Evolutionary conservation across 2,113 vertebrate genomes (phyloP).

Genomic region (Lepidothrix coronata): DNA sequence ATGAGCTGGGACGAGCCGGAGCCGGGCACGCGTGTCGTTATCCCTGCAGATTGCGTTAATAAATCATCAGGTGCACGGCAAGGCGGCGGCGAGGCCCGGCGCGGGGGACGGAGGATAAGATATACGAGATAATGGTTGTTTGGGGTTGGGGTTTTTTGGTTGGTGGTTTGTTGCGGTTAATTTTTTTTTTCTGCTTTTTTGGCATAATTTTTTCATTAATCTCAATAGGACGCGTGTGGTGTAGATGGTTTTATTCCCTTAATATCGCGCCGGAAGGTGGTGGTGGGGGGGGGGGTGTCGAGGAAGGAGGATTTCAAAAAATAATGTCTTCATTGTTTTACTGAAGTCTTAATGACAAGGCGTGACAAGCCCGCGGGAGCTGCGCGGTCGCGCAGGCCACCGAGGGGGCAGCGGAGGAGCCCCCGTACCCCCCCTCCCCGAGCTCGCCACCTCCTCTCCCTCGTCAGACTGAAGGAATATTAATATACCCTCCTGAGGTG

Average conservation of each 20-base stretch:
- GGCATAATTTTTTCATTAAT: conserved; percentile 95
- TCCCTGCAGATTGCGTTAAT: conserved; percentile 84
- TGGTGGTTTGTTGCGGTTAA: too few species aligned
- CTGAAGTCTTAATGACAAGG: conserved; percentile 82
- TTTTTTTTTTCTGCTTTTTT: not conserved
- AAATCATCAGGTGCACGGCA: conserved; percentile 86
- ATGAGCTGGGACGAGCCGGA: conserved; percentile 80
- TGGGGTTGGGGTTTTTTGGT: conserved; percentile 9
- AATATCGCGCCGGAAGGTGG: conserved; percentile 79
- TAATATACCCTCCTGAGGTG: not conserved
- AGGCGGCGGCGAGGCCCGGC: conserved; percentile 78
- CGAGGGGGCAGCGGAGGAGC: not conserved
- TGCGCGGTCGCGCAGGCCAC: not conserved
- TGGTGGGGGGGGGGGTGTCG: not conserved
- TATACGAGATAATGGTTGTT: not conserved
- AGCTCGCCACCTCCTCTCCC: not conserved
- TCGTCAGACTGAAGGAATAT: not conserved
- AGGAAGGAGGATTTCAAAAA: conserved; percentile 54
- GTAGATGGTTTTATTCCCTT: conserved; percentile 86
- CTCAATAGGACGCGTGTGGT: conserved; percentile 87
- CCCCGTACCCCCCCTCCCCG: not conserved
- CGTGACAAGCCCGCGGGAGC: conserved; percentile 64
- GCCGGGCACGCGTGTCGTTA: conserved; percentile 67
- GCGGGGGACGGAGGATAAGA: conserved; percentile 84
- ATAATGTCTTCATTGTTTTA: conserved; percentile 93